A percentile compares a stretch with the other conserved stretches of the same genome.
Evolutionary conservation across 2,888 invertebrate genomes (phyloP).

Genomic region (Synergus japonicus): DNA sequence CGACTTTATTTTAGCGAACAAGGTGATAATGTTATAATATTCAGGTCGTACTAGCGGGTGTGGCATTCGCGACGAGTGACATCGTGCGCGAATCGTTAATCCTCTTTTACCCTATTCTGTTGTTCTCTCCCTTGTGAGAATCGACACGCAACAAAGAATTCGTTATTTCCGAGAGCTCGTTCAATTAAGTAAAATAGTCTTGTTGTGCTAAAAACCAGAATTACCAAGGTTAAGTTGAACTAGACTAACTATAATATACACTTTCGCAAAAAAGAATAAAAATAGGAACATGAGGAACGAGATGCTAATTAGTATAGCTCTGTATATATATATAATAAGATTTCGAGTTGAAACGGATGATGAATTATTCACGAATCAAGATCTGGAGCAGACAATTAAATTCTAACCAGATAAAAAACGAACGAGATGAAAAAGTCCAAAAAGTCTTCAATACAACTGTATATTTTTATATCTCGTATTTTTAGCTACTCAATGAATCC

Average conservation of each 20-base stretch:
- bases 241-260: neutral
- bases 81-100: constrained; percentile 37
- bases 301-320: constrained; percentile 7
- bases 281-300: neutral
- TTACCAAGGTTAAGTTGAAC: constrained; percentile 16
- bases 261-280: neutral
- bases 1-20: constrained; percentile 57
- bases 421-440: neutral
- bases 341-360: neutral
- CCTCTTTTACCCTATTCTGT: constrained; percentile 39
- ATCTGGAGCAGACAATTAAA: neutral
- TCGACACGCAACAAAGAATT: constrained; percentile 48
- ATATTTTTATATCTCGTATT: too few species aligned
- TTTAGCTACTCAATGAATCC: too few species aligned
- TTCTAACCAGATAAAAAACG: neutral
- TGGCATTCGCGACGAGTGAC: constrained; percentile 53
- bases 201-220: constrained; percentile 32
- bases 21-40: constrained; percentile 67
- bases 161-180: constrained; percentile 39
- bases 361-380: neutral
- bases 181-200: constrained; percentile 50
- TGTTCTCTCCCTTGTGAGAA: constrained; percentile 45
- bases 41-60: constrained; percentile 58
- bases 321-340: neutral
- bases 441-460: neutral